Conservation (phyloP, 2,113 vertebrate species). For the Bungarus multicinctus region DNA sequence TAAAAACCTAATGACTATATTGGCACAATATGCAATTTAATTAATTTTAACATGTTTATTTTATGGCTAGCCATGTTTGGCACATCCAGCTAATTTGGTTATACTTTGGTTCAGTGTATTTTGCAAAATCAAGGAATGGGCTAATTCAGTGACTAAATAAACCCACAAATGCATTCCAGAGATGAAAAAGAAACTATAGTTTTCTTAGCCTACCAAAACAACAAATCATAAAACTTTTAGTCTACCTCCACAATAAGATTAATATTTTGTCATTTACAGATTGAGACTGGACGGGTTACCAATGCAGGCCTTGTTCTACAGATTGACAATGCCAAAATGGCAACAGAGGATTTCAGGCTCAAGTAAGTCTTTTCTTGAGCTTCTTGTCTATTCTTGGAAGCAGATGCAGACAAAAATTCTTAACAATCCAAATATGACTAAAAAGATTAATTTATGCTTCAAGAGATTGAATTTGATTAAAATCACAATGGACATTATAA, state of each 20-base stretch:
- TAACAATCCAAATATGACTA: not conserved
- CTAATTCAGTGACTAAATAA: not conserved
- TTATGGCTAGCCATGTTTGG: not conserved
- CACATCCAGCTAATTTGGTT: not conserved
- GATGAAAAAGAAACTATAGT: not conserved
- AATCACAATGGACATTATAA: not conserved
- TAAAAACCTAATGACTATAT: not conserved
- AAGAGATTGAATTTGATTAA: conserved; percentile 37
- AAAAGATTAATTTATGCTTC: conserved; percentile 10
- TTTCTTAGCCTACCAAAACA: not conserved
- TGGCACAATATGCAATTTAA: not conserved
- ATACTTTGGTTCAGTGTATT: not conserved
- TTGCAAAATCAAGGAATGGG: not conserved
- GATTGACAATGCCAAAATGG: conserved; percentile 78
- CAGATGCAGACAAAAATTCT: conserved; percentile 13
- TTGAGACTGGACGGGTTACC: conserved; percentile 67
- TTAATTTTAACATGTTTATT: not conserved
- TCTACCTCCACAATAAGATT: not conserved
- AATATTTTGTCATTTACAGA: conserved; percentile 63
- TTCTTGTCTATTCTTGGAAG: not conserved
- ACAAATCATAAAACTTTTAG: not conserved
- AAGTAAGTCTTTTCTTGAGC: conserved; percentile 69
- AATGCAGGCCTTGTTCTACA: conserved; percentile 74
- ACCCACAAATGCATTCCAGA: not conserved
- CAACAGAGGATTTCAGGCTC: conserved; percentile 76